Evolutionary conservation across 2,888 invertebrate genomes (phyloP), one percentile per base, ranked within the genome.

Genomic region (Meghimatium bilineatum): DNA sequence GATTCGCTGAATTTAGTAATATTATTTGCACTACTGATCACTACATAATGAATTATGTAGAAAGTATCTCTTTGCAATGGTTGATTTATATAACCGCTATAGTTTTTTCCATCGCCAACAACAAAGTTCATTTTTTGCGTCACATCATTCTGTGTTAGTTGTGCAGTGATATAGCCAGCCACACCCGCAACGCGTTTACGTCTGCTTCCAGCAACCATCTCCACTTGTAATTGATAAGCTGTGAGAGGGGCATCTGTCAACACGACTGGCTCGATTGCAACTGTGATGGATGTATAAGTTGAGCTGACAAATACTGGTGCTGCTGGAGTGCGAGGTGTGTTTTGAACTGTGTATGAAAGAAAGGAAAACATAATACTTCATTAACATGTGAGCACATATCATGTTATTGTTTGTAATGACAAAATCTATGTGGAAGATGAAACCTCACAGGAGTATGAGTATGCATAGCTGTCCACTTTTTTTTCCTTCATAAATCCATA

Each of bases 241-340:
- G 91, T 90, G 17, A 97, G 95, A 0, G 97, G 97, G 0, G 97
- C 97, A 91, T 96, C 96, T 71, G 96, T 95, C 93, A 97, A 96
- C 79, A 94, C 94, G 0, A 96, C 95, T 87, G 96, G 95, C 20
- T 95, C 95, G 52, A 97, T 94, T 88, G 95, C 95, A 10, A 97
- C 95, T 0, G 95, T 95, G 91, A 97, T 95, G 80, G 95, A 95
- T 23, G 95, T 95, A 14, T 95, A 95, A 32, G 95, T 95, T 85
- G 95, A 95, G 75, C 95, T 95, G 23, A 96, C 89, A 32, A 97
- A 94, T 89, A 94, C 94, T 38, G 97, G 96, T 81, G 95, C 94
- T 0, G 94, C 94, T 1, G 97, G 97, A 84, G 92, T 90, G 1
- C 95, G 95, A 0, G 97, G 96, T 86, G 94, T 93, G 60, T 96